Conservation (phyloP, 1,140 invertebrate genomes). For the Hypsibius dujardini region DNA sequence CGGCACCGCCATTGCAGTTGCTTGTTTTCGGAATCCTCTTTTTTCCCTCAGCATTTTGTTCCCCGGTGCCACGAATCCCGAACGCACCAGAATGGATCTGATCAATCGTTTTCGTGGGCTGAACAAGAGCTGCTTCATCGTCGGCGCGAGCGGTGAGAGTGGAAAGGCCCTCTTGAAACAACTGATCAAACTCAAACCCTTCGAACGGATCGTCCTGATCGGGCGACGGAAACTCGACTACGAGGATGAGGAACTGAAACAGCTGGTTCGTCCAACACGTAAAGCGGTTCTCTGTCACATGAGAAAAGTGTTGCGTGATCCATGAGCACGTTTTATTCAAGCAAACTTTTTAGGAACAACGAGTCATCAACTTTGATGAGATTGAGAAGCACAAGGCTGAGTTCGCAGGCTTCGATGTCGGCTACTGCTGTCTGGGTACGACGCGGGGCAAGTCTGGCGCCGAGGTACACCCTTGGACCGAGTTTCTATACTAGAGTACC, state of each 20-base stretch:
- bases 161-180: conserved; percentile 36
- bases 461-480: too few species aligned
- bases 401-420: conserved; percentile 36
- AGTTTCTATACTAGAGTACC: too few species aligned
- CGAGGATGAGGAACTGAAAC: conserved; percentile 24
- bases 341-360: conserved; percentile 28
- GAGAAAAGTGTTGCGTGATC: neutral
- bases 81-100: conserved; percentile 20
- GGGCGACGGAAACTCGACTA: conserved; percentile 32
- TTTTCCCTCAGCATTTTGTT: too few species aligned
- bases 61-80: neutral
- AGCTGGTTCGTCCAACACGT: conserved; percentile 26
- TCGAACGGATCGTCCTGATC: conserved; percentile 34
- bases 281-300: neutral
- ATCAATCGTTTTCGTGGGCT: conserved; percentile 19
- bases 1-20: too few species aligned
- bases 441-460: conserved; percentile 37
- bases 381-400: conserved; percentile 34
- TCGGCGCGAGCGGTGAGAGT: conserved; percentile 37
- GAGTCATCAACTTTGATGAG: conserved; percentile 41
- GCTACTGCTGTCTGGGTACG: conserved; percentile 41
- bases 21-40: too few species aligned
- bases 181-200: conserved; percentile 30
- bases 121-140: conserved; percentile 26
- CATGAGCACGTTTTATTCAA: neutral